phyloP scores from a whole-genome alignment of 2,797 vertebrate species.

The Betta splendens region DNA sequence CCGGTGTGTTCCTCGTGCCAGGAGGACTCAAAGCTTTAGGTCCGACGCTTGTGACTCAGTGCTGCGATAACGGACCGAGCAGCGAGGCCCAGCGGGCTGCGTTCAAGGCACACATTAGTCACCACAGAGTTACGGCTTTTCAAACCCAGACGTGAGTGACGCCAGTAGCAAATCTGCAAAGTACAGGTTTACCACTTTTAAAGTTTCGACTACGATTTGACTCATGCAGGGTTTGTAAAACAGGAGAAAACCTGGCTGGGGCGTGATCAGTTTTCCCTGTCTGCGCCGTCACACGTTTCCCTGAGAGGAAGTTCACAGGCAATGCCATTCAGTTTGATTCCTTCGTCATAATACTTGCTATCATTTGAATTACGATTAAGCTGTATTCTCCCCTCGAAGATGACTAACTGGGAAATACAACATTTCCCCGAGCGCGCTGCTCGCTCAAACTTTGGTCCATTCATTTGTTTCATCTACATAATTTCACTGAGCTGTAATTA shows the following conservation, averaged over 20 bases:
- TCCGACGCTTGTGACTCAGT: slow-evolving; percentile 73
- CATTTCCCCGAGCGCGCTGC: slow-evolving; percentile 47
- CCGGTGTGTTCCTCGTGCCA: slow-evolving; percentile 35
- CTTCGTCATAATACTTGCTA: slow-evolving; percentile 25
- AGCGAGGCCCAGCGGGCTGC: slow-evolving; percentile 58
- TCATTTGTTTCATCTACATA: slow-evolving; percentile 73
- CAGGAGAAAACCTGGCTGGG: slow-evolving; percentile 2
- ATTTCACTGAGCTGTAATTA: slow-evolving; percentile 71
- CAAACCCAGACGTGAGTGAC: slow-evolving; percentile 43
- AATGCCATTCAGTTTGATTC: slow-evolving; percentile 24
- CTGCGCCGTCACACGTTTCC: slow-evolving; percentile 31
- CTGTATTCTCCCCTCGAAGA: slow-evolving; percentile 39
- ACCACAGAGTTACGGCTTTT: slow-evolving; percentile 48
- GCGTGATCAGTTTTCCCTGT: slow-evolving; percentile 18
- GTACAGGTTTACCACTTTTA: slow-evolving; percentile 37
- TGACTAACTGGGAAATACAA: slow-evolving; percentile 51
- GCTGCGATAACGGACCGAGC: slow-evolving; percentile 67
- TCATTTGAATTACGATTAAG: slow-evolving; percentile 55
- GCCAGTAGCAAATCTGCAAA: slow-evolving; percentile 37
- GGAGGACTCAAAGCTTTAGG: slow-evolving; percentile 61
- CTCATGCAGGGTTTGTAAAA: slow-evolving; percentile 16
- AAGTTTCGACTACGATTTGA: slow-evolving; percentile 37
- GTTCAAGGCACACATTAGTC: slow-evolving; percentile 72
- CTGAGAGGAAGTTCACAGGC: slow-evolving; percentile 19
- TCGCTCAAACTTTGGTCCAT: slow-evolving; percentile 62